A percentile compares a stretch with the other conserved stretches of the same genome.
Evolutionary conservation across 2,888 invertebrate species (phyloP).

Genomic region (Proisotoma minuta): DNA sequence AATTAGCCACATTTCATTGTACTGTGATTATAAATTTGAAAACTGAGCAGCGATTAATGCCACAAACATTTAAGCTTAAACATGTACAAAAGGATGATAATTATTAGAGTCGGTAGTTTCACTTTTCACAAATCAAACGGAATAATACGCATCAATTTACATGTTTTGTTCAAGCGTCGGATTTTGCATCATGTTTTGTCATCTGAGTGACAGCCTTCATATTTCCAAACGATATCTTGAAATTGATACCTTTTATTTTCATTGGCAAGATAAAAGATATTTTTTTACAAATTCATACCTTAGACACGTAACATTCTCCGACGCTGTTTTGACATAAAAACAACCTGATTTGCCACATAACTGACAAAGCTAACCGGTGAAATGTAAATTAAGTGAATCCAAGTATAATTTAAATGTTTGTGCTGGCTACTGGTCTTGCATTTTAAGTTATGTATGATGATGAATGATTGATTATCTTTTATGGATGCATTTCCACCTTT

Average conservation of each 20-base stretch:
- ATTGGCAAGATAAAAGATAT: neutral
- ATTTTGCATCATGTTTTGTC: conserved; percentile 29
- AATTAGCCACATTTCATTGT: no score
- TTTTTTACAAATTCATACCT: no score
- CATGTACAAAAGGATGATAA: no score
- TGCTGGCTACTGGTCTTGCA: conserved; percentile 31
- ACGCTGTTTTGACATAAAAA: neutral
- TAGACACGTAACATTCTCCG: neutral
- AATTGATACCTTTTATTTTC: conserved; percentile 9
- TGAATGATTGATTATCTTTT: neutral
- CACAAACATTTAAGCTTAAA: no score
- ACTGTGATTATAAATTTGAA: no score
- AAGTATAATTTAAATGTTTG: conserved; percentile 2
- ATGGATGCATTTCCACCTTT: neutral
- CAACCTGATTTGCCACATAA: neutral
- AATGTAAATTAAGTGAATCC: neutral
- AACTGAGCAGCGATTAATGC: no score
- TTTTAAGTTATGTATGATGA: conserved; percentile 13
- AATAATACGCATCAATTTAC: no score
- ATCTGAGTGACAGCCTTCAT: conserved; percentile 28
- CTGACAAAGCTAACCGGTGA: neutral
- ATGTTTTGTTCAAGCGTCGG: conserved; percentile 23
- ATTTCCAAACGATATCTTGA: conserved; percentile 24
- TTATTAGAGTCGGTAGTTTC: no score
- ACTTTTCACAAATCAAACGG: no score